Conservation (phyloP, 2,888 invertebrate species). For the Platycnemis pennipes region DNA sequence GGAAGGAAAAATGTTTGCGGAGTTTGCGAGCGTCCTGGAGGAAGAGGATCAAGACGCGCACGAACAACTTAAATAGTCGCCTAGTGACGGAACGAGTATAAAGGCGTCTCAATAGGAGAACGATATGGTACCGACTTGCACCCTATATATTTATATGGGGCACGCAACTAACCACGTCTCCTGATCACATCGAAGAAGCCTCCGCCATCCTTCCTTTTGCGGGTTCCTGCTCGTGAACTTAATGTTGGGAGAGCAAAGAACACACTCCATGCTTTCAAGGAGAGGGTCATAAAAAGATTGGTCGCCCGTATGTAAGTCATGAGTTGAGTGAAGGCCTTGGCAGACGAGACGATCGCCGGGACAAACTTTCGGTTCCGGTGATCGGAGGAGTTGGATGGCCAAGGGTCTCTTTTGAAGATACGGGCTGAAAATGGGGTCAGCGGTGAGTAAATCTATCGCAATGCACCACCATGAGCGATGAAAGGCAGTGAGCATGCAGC, state of each 20-base stretch:
- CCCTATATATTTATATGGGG: neutral
- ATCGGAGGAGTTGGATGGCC: neutral
- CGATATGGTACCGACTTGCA: neutral
- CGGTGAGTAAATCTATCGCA: neutral
- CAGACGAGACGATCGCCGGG: neutral
- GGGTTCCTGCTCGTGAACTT: neutral
- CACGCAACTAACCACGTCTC: neutral
- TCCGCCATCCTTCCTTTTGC: neutral
- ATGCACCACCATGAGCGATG: neutral
- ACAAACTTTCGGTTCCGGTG: neutral
- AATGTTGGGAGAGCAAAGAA: neutral
- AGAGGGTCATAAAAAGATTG: neutral
- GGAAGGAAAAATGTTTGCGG: constrained; percentile 16
- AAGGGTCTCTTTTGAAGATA: neutral
- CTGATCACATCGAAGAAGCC: neutral
- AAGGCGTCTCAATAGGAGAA: neutral
- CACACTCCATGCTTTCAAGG: neutral
- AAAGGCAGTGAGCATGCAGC: neutral
- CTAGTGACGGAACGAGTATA: neutral
- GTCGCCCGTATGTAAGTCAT: too few relatives aligned
- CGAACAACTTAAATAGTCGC: neutral
- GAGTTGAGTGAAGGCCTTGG: too few relatives aligned
- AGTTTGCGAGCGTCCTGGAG: neutral
- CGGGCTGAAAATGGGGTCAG: neutral
- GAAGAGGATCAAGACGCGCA: neutral